phyloP scores from a whole-genome alignment of 2,888 invertebrate species.

The Lepetodrilus schrolli region DNA sequence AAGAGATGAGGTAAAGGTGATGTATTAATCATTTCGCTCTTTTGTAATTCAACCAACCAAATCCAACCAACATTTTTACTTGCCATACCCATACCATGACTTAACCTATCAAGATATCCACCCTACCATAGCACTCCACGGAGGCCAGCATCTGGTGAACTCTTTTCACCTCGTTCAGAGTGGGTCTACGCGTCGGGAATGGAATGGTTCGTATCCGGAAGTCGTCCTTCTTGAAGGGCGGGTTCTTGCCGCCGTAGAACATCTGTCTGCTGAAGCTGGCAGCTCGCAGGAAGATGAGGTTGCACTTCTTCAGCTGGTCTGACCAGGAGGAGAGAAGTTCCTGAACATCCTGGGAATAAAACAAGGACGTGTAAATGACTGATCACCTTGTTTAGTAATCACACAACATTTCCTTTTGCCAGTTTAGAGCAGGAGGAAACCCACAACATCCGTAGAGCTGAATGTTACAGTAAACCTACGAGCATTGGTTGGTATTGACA shows the following conservation, averaged over 20 bases:
- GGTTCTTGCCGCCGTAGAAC: slow-evolving; percentile 84
- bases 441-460: too few species aligned
- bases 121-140: slow-evolving; percentile 67
- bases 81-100: too few species aligned
- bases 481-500: too few species aligned
- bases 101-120: too few species aligned
- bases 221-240: slow-evolving; percentile 78
- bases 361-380: background rate
- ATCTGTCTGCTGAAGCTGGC: slow-evolving; percentile 83
- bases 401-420: too few species aligned
- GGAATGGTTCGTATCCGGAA: slow-evolving; percentile 79
- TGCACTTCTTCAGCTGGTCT: slow-evolving; percentile 81
- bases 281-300: slow-evolving; percentile 85
- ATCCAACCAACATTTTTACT: too few species aligned
- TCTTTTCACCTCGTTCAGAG: slow-evolving; percentile 85
- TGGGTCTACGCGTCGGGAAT: slow-evolving; percentile 87
- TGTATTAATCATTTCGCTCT: too few species aligned
- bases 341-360: slow-evolving; percentile 82
- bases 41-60: too few species aligned
- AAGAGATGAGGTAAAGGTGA: too few species aligned
- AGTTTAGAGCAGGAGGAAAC: too few species aligned
- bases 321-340: slow-evolving; percentile 83
- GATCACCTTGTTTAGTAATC: too few species aligned
- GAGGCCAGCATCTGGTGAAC: slow-evolving; percentile 82
- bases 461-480: too few species aligned